These are phyloP conservation scores for Microcebus tavaratra DNA, from an alignment of 2,113 vertebrate genomes.

Conservation along the genomic window DNA sequence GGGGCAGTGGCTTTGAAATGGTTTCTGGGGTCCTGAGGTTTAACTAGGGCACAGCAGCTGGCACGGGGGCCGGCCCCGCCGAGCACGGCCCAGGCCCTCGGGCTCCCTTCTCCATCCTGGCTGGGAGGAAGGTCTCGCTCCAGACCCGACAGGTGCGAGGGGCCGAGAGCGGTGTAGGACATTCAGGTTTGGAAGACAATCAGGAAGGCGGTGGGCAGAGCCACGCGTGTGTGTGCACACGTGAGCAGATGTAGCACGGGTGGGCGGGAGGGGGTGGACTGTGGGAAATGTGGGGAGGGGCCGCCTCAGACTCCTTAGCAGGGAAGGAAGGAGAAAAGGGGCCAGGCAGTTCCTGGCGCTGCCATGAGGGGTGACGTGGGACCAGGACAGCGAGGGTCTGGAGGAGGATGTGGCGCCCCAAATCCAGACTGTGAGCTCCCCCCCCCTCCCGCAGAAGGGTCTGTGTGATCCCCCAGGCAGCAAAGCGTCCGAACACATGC, in stretches of 20 bases:
- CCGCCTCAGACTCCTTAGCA: no score
- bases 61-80: fast-evolving
- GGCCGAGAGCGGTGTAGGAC: not conserved
- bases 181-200: not conserved
- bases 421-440: fast-evolving
- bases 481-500: fast-evolving
- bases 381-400: not conserved
- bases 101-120: not conserved
- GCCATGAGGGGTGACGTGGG: not conserved
- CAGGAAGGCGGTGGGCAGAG: not conserved
- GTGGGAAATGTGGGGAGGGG: not conserved
- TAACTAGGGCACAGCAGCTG: not conserved
- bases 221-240: not conserved
- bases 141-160: not conserved
- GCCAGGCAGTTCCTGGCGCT: not conserved
- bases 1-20: fast-evolving
- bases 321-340: not conserved
- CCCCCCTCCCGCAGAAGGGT: not conserved
- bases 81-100: no score
- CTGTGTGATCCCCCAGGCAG: not conserved
- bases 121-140: fast-evolving
- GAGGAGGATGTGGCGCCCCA: fast-evolving
- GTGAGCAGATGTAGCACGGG: no score
- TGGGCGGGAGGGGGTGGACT: not conserved
- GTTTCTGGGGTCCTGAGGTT: fast-evolving